These are phyloP conservation scores for Dasyornis broadbenti DNA, from an alignment of 2,113 vertebrate species.

Conservation along the genomic window DNA sequence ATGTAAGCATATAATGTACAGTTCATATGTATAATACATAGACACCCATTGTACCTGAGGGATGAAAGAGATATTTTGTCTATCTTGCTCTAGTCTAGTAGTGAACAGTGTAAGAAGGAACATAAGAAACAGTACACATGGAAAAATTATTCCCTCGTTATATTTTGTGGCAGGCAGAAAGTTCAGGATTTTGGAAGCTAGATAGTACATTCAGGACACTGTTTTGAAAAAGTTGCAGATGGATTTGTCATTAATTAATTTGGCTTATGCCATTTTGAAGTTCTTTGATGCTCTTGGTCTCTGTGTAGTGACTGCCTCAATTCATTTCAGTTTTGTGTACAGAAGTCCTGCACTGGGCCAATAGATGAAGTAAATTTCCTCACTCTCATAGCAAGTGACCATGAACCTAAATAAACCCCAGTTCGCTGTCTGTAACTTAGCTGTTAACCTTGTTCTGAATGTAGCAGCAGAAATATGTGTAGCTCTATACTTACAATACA, in stretches of 20 bases:
- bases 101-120: background rate
- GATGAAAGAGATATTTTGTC: background rate
- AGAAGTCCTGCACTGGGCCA: background rate
- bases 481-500: background rate
- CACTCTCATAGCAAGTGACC: background rate
- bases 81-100: background rate
- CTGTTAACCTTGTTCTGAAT: background rate
- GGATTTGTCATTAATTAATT: background rate
- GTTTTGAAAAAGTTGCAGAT: background rate
- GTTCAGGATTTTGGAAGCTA: background rate
- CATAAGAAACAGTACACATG: background rate
- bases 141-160: background rate
- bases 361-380: background rate
- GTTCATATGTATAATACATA: background rate
- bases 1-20: background rate
- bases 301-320: background rate
- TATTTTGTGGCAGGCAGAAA: background rate
- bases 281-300: background rate
- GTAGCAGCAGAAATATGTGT: background rate
- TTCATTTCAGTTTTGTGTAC: background rate
- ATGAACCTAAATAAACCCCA: background rate
- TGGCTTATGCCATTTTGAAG: background rate
- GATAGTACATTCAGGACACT: background rate
- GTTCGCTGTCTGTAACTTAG: background rate
- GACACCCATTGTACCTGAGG: rapidly evolving